Evolutionary conservation across 2,797 vertebrate species (phyloP).

Genomic region (Microhierax caerulescens): DNA sequence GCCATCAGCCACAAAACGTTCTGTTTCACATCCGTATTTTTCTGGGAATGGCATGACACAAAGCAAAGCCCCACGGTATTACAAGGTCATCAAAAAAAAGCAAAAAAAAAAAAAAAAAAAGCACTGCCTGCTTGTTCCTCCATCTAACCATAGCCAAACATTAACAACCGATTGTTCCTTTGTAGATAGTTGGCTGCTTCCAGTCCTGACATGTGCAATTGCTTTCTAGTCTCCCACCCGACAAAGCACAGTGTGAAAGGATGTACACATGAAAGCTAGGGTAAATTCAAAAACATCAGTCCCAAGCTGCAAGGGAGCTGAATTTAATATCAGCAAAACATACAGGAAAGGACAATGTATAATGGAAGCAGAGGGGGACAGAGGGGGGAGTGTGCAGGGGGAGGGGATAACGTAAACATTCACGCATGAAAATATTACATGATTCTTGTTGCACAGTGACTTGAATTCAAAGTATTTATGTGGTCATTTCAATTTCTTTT

Average conservation of each 20-base stretch:
- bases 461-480: slow-evolving; percentile 44
- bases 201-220: slow-evolving; percentile 34
- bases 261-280: slow-evolving; percentile 61
- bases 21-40: slow-evolving; percentile 29
- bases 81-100: not conserved
- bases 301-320: not conserved
- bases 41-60: slow-evolving; percentile 27
- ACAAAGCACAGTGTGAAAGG: slow-evolving; percentile 68
- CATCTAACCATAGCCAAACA: slow-evolving; percentile 24
- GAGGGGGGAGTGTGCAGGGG: not conserved
- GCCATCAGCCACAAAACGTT: not conserved
- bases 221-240: slow-evolving; percentile 34
- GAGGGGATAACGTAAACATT: slow-evolving; percentile 27
- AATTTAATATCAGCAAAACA: slow-evolving; percentile 11
- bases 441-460: slow-evolving; percentile 43
- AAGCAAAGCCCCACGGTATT: not conserved
- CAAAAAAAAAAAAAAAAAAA: not conserved
- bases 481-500: slow-evolving; percentile 54
- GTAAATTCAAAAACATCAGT: slow-evolving; percentile 42
- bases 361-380: slow-evolving; percentile 17
- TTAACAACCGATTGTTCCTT: not conserved
- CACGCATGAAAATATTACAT: slow-evolving; percentile 34
- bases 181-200: slow-evolving; percentile 38
- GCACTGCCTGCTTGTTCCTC: slow-evolving; percentile 19
- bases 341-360: slow-evolving; percentile 35